Percentiles rank a stretch among this genome's conserved stretches.
These are phyloP conservation scores for Spongilla lacustris DNA, from an alignment of 37 sponge, comb jelly and placozoan species.

Conservation along the genomic window DNA sequence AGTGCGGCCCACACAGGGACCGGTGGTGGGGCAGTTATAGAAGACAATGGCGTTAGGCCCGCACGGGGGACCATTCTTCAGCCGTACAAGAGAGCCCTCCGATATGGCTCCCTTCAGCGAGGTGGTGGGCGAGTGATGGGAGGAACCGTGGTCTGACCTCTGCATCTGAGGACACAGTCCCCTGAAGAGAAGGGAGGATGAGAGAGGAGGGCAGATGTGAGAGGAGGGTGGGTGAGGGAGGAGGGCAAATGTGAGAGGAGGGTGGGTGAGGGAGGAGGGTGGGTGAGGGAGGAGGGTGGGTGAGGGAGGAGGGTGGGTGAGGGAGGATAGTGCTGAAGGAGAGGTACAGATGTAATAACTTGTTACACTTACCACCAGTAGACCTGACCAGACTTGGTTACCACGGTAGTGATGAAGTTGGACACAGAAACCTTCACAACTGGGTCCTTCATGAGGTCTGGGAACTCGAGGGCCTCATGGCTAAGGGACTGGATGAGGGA, in stretches of 20 bases:
- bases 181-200: conserved; percentile 17
- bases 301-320: too few relatives aligned
- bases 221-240: not conserved
- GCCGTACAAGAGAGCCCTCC: conserved; percentile 64
- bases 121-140: not conserved
- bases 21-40: conserved; percentile 26
- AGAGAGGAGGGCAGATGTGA: not conserved
- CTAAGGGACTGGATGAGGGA: conserved; percentile 60
- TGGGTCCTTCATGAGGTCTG: conserved; percentile 17
- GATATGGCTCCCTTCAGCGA: conserved; percentile 27
- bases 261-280: too few relatives aligned
- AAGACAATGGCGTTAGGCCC: conserved; percentile 63
- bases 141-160: not conserved
- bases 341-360: not conserved
- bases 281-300: not conserved
- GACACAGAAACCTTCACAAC: conserved; percentile 40
- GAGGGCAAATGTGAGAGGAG: too few relatives aligned
- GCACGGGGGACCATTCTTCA: conserved; percentile 73
- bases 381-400: conserved; percentile 51
- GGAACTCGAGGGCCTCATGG: conserved; percentile 45
- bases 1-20: conserved; percentile 64
- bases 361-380: conserved; percentile 91
- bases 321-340: too few relatives aligned
- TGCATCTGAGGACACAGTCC: conserved; percentile 64
- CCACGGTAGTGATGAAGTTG: conserved; percentile 64